Base-by-base conservation (phyloP, 2,888 invertebrate species). In the Pyrgus malvae region DNA sequence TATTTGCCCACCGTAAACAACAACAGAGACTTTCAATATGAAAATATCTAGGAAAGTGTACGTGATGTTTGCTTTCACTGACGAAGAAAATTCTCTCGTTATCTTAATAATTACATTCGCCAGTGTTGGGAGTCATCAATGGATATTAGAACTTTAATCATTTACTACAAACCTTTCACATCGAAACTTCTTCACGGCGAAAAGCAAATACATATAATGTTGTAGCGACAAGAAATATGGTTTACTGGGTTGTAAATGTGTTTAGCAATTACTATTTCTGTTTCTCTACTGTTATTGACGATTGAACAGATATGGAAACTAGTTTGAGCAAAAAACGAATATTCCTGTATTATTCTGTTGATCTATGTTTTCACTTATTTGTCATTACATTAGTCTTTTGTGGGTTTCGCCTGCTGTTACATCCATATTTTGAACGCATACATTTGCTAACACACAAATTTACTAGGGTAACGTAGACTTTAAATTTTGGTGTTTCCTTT, bases 61-160 rank as follows among this genome's bases (percentile, higher is more conserved):
- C 48, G 61, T 61, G 54, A 62, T 57, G 56, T 66, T 57, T 57
- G 58, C 69, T 72, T 72, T 72, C 69, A 63, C 69, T 67, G 58
- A 55, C 60, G 59, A 66, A 63, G 67, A 66, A 65, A 64, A 67
- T 69, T 65, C 63, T 62, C 66, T 68, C 65, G 60, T 65, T 63
- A 65, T 63, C 59, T 60, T 58, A 61, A 65, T 69, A 68, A 68
- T 64, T 65, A 65, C 60, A 54, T 58, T 63, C 58, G 38, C 57
- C 35, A 55, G 49, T 56, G 55, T 46, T 48, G 40, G 60, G 56
- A 58, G 58, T 58, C 58, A 55, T 54, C 54, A 49, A 56, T 53
- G 53, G 45, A 38, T 54, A 46, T 54, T 54, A 54, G 31, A 46
- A 54, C 46, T 51, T 51, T 46, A 46, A 45, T 45, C 44, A 53